Evolutionary conservation across 2,888 invertebrate species (phyloP).

Genomic region (Tachina lurida): DNA sequence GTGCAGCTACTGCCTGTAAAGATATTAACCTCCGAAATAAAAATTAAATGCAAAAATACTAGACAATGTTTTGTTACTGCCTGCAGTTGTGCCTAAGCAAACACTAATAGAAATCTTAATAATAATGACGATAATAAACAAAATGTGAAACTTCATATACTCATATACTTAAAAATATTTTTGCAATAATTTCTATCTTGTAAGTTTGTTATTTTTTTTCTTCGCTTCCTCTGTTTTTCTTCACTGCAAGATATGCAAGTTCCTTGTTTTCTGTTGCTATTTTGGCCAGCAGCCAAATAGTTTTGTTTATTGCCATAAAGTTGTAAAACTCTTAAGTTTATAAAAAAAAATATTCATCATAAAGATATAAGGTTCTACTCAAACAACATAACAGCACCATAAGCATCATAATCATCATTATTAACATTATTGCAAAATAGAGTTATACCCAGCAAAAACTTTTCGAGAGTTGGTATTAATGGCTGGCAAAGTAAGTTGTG

Average conservation of each 20-base stretch:
- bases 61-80: slow-evolving; percentile 44
- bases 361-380: slow-evolving; percentile 50
- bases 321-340: slow-evolving; percentile 51
- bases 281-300: slow-evolving; percentile 68
- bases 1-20: not conserved
- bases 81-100: slow-evolving; percentile 18
- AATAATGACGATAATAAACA: slow-evolving; percentile 58
- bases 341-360: slow-evolving; percentile 55
- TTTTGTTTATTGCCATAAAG: slow-evolving; percentile 67
- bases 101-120: slow-evolving; percentile 37
- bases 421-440: not conserved
- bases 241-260: not conserved
- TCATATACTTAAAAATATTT: slow-evolving; percentile 8
- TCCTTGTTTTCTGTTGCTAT: slow-evolving; percentile 9
- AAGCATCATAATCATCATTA: slow-evolving; percentile 24
- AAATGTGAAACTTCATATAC: not conserved
- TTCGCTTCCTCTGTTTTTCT: not conserved
- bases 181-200: slow-evolving; percentile 33
- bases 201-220: slow-evolving; percentile 1
- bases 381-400: slow-evolving; percentile 42
- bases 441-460: slow-evolving; percentile 13
- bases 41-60: not conserved
- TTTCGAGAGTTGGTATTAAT: too few relatives aligned
- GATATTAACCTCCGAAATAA: slow-evolving; percentile 50
- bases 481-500: too few relatives aligned